These are phyloP conservation scores for Clarias fuscus DNA, from an alignment of 2,797 vertebrate species.

Conservation along the genomic window DNA sequence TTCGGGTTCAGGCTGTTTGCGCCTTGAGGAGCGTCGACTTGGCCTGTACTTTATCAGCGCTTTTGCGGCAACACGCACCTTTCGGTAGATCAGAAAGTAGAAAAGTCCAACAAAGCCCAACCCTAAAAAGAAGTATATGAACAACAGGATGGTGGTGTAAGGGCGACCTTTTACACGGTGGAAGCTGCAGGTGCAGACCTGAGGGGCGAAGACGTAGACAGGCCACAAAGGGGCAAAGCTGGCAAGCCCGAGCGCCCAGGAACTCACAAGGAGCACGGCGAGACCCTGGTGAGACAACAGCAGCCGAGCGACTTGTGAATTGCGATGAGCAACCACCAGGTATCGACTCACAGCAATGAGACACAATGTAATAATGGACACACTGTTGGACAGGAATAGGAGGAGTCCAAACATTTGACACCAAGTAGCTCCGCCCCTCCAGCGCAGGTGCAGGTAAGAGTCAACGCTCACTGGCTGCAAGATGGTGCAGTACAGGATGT, in stretches of 20 bases:
- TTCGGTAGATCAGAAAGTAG: constrained; percentile 83
- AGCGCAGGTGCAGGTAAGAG: constrained; percentile 83
- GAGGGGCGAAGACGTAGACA: constrained; percentile 77
- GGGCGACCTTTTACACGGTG: constrained; percentile 79
- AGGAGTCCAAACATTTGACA: constrained; percentile 83
- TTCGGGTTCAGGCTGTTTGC: constrained; percentile 60
- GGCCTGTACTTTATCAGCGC: constrained; percentile 78
- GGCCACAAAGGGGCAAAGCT: constrained; percentile 84
- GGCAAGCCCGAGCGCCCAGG: constrained; percentile 76
- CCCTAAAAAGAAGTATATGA: constrained; percentile 82
- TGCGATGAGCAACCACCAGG: constrained; percentile 78
- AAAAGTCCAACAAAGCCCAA: constrained; percentile 81
- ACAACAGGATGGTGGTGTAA: constrained; percentile 83
- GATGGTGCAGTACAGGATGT: constrained; percentile 84
- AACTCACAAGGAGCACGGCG: constrained; percentile 65
- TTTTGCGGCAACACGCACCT: constrained; percentile 71
- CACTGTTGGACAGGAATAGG: constrained; percentile 84
- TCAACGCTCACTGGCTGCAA: constrained; percentile 86
- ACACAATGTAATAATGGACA: constrained; percentile 87
- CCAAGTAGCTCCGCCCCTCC: constrained; percentile 76
- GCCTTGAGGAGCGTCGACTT: constrained; percentile 69
- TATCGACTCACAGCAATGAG: constrained; percentile 83
- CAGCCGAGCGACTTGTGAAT: constrained; percentile 73
- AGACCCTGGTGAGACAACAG: constrained; percentile 76
- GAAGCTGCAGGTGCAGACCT: constrained; percentile 92